Evolutionary conservation across 2,888 invertebrate species (phyloP), one percentile per base, ranked within the genome.

Genomic region (Drosophila putrida): DNA sequence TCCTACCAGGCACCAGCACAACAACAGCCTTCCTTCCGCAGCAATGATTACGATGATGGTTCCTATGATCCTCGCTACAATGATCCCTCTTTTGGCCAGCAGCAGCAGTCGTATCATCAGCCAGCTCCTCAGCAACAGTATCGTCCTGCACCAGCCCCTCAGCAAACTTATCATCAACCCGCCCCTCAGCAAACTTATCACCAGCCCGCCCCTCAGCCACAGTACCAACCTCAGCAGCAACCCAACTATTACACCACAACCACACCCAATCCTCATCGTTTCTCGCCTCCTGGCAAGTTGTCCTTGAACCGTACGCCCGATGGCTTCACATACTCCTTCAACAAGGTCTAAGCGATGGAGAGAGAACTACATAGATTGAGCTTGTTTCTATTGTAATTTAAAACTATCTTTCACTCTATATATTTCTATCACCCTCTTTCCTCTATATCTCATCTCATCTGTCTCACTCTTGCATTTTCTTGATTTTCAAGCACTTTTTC

Each of bases 271-370:
- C 96, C 96, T 20, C 94, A 95, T 88, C 94, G 95, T 84, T 96
- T 96, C 93, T 96, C 95, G 91, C 97, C 96, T 57, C 97, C 97
- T 33, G 97, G 97, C 80, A 97, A 97, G 93, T 94, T 97, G 88
- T 96, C 95, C 82, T 94, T 97, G 82, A 97, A 97, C 94, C 94
- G 97, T 90, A 96, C 96, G 67, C 97, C 97, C 41, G 97, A 97
- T 90, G 97, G 97, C 89, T 97, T 95, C 93, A 96, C 96, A 88
- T 97, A 96, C 93, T 96, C 95, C 79, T 97, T 97, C 94, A 96
- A 95, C 93, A 96, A 95, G 91, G 93, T 93, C 78, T 92, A 91
- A 80, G 51, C 64, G 67, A 11, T 31, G 73, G 80, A 83, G 85
- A 88, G 83, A 82, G 85, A 88, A 73, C 53, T 59, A 69, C 53